Percentiles rank a stretch among this genome's conserved stretches.
These are phyloP conservation scores for Muraenolepis orangiensis DNA, from an alignment of 2,797 vertebrate genomes.

Conservation along the genomic window DNA sequence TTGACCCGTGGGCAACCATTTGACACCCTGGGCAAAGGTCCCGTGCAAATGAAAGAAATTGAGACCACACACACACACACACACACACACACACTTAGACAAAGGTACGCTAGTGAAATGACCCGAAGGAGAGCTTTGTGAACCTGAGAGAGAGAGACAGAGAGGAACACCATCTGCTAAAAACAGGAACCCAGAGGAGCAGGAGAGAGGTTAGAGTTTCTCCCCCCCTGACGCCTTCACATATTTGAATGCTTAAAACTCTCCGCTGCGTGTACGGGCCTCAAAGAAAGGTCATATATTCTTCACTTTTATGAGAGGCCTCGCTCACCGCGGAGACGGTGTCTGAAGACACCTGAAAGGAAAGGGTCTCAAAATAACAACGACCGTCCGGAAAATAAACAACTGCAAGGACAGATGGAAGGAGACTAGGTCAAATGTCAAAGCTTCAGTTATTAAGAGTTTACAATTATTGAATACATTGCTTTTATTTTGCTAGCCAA, in stretches of 20 bases:
- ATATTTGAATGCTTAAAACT: neutral
- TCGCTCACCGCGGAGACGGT: neutral
- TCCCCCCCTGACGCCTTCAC: constrained; percentile 20
- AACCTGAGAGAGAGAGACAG: constrained; percentile 40
- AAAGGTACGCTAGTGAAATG: constrained; percentile 25
- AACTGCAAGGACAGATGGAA: neutral
- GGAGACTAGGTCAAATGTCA: neutral
- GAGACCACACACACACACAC: constrained; percentile 42
- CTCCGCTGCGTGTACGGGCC: neutral
- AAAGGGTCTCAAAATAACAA: neutral
- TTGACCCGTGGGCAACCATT: constrained; percentile 36
- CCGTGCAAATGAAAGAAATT: constrained; percentile 30
- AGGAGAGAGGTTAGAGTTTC: neutral
- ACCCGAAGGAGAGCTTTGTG: constrained; percentile 27
- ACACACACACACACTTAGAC: constrained; percentile 40
- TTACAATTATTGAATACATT: too few relatives aligned
- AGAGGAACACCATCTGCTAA: constrained; percentile 34
- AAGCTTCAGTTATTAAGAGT: neutral
- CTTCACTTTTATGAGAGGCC: neutral
- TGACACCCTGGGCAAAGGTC: constrained; percentile 38
- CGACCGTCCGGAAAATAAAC: neutral
- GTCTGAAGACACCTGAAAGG: neutral
- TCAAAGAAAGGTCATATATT: neutral
- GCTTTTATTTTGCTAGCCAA: neutral
- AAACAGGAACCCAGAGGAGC: constrained; percentile 4